These are phyloP conservation scores for Actinostola sp. DNA, from an alignment of 92 coral and sea anemone species.

Conservation along the genomic window DNA sequence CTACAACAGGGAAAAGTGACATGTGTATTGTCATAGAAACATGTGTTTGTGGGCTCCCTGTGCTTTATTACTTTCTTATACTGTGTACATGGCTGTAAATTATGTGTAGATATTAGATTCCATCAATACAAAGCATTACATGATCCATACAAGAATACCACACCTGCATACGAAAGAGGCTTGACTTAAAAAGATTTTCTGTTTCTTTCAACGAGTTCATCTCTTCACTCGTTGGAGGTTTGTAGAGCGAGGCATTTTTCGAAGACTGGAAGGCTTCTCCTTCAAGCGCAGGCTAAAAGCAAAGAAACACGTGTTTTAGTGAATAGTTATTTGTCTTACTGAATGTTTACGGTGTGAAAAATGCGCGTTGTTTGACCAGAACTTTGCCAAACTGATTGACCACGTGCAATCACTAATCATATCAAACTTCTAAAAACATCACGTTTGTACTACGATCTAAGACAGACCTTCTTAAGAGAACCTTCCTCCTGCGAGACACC, in stretches of 20 bases:
- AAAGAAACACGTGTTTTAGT: neutral
- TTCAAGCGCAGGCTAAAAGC: slow-evolving; percentile 3
- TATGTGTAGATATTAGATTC: too few relatives aligned
- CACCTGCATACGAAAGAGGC: slow-evolving; percentile 96
- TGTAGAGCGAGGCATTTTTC: slow-evolving; percentile 56
- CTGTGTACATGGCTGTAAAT: too few relatives aligned
- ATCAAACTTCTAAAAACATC: neutral
- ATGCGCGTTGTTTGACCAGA: too few relatives aligned
- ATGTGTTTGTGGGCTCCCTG: too few relatives aligned
- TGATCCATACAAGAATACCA: too few relatives aligned
- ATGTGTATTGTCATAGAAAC: too few relatives aligned
- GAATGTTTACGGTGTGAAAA: neutral
- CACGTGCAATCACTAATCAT: neutral
- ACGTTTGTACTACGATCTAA: neutral
- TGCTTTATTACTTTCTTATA: too few relatives aligned
- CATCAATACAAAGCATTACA: too few relatives aligned
- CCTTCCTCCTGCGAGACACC: slow-evolving; percentile 3
- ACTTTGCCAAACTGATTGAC: neutral
- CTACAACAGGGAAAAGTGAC: too few relatives aligned
- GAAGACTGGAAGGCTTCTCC: neutral
- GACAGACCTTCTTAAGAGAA: slow-evolving; percentile 26
- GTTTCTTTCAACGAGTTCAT: slow-evolving; percentile 87
- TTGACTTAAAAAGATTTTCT: slow-evolving; percentile 90
- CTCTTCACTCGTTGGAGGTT: slow-evolving; percentile 98
- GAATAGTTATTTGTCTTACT: neutral